A percentile compares a stretch with the other conserved stretches of the same genome.
phyloP scores from a whole-genome alignment of 2,888 invertebrate species.

The Drosophila barbarae region DNA sequence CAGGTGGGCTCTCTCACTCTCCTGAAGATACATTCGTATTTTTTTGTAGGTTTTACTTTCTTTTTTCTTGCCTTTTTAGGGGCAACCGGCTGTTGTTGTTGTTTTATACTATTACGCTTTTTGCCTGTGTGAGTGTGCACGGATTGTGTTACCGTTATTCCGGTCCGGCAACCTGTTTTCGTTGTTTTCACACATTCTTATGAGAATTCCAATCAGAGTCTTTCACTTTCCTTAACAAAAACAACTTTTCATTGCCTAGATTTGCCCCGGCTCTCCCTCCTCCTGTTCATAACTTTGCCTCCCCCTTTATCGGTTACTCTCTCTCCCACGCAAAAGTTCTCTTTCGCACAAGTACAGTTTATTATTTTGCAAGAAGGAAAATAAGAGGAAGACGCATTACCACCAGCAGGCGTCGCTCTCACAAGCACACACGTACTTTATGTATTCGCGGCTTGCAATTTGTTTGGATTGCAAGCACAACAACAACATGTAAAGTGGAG shows the following conservation, averaged over 20 bases:
- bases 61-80: conserved; percentile 25
- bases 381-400: conserved; percentile 4
- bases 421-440: not conserved
- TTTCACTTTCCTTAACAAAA: conserved; percentile 62
- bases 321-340: not conserved
- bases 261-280: not conserved
- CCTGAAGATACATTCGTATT: conserved; percentile 11
- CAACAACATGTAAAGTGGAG: conserved; percentile 20
- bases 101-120: conserved; percentile 27
- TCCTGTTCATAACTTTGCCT: conserved; percentile 24
- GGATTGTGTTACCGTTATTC: conserved; percentile 26
- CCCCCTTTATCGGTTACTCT: conserved; percentile 7
- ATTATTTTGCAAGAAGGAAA: conserved; percentile 40
- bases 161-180: conserved; percentile 26
- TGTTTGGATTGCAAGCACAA: conserved; percentile 36
- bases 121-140: conserved; percentile 16
- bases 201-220: conserved; percentile 70
- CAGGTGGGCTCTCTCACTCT: conserved; percentile 13
- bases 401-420: conserved; percentile 21
- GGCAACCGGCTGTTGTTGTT: conserved; percentile 31
- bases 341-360: conserved; percentile 60
- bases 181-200: conserved; percentile 58
- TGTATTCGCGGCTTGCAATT: conserved; percentile 21
- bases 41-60: conserved; percentile 34
- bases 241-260: conserved; percentile 18